Conservation (phyloP, 2,888 invertebrate species). For the Meteorus cinctellus region DNA sequence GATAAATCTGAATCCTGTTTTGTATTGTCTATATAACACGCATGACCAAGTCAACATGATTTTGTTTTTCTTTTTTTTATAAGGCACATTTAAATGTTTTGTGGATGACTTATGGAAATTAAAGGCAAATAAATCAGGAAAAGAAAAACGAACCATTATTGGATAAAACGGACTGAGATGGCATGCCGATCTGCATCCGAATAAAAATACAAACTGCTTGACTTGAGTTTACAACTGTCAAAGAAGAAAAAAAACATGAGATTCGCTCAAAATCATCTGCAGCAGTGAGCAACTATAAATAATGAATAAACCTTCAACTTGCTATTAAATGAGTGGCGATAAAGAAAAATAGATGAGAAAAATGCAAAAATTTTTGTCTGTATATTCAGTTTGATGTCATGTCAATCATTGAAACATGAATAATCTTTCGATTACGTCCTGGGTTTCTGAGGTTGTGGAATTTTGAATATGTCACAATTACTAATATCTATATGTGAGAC, state of each 20-base stretch:
- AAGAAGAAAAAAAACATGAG: background rate
- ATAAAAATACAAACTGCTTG: background rate
- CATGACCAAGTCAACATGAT: background rate
- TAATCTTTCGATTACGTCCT: background rate
- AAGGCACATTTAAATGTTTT: constrained; percentile 7
- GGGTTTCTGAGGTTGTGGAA: background rate
- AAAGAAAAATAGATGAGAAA: background rate
- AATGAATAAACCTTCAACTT: constrained; percentile 5
- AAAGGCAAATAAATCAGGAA: background rate
- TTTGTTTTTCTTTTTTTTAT: background rate
- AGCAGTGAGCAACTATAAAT: background rate
- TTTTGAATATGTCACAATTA: background rate
- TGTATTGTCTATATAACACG: constrained; percentile 8
- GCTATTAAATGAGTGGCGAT: background rate
- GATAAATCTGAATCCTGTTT: background rate
- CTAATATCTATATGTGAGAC: background rate
- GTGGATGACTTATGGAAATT: background rate
- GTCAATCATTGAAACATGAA: background rate
- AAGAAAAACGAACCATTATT: background rate
- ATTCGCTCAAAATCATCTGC: background rate
- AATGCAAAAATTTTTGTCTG: constrained; percentile 12
- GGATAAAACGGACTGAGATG: background rate
- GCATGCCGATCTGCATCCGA: background rate
- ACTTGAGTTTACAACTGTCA: constrained; percentile 26
- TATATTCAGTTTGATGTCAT: background rate